Conservation (phyloP, 2,888 invertebrate species). For the Metalampra italica region DNA sequence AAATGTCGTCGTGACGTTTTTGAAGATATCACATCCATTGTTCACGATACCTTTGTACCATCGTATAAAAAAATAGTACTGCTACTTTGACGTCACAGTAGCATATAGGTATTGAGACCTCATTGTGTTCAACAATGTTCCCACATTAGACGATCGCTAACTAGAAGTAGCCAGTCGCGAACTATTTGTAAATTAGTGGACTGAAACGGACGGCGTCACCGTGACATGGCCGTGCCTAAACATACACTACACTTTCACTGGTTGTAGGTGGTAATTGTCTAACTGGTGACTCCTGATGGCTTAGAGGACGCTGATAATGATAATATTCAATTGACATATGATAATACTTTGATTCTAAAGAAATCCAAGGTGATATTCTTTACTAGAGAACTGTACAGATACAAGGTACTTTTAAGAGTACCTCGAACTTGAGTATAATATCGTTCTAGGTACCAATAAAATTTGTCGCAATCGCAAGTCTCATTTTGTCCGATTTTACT, state of each 20-base stretch:
- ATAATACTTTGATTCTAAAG: background rate
- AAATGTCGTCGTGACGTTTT: too few species aligned
- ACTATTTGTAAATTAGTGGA: conserved; percentile 20
- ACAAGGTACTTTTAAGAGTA: too few species aligned
- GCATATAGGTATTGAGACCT: conserved; percentile 25
- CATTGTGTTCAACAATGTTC: conserved; percentile 39
- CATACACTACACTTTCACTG: conserved; percentile 9
- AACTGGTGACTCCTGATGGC: background rate
- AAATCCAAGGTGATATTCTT: background rate
- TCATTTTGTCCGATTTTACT: too few species aligned
- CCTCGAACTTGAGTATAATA: background rate
- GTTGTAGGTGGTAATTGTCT: conserved; percentile 1
- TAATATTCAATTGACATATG: background rate
- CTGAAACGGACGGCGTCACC: conserved; percentile 1
- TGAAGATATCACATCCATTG: too few species aligned
- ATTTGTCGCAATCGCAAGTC: too few species aligned
- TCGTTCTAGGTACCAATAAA: too few species aligned
- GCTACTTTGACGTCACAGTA: conserved; percentile 34
- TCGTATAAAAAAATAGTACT: conserved; percentile 18
- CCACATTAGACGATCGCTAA: conserved; percentile 26
- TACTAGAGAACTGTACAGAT: background rate
- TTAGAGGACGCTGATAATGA: background rate
- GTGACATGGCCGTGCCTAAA: conserved; percentile 2
- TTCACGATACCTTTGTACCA: background rate
- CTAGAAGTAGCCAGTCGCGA: conserved; percentile 13